A percentile compares a stretch with the other conserved stretches of the same genome.
Evolutionary conservation across 1,140 invertebrate genomes (phyloP).

Genomic region (Geopemphigus sp.): DNA sequence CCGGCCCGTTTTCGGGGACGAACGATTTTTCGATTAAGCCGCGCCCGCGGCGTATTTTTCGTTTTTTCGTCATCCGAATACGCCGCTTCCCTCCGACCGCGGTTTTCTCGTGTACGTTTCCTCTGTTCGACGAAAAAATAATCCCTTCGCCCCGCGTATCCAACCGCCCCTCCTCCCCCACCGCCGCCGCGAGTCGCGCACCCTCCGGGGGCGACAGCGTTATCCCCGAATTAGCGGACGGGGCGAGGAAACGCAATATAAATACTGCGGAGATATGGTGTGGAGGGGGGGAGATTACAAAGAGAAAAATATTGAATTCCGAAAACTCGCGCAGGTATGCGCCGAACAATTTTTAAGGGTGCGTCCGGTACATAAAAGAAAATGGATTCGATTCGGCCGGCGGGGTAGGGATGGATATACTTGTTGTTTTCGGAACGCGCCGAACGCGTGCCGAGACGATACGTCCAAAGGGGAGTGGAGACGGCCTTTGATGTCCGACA

Average conservation of each 20-base stretch:
- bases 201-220: not conserved
- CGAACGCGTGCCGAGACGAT: not conserved
- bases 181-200: not conserved
- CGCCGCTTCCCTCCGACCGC: too few relatives aligned
- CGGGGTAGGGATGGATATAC: constrained; percentile 22
- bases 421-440: constrained; percentile 17
- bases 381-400: constrained; percentile 21
- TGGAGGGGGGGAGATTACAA: not conserved
- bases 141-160: constrained; percentile 2
- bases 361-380: not conserved
- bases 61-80: not conserved
- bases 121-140: not conserved
- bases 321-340: constrained; percentile 5
- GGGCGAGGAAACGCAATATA: constrained; percentile 12
- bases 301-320: constrained; percentile 41
- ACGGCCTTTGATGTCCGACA: constrained; percentile 38
- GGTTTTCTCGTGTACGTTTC: not conserved
- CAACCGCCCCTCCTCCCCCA: too few relatives aligned
- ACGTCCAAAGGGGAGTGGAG: too few relatives aligned
- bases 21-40: constrained; percentile 10
- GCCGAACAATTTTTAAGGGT: constrained; percentile 18
- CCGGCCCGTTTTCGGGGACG: not conserved
- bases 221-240: constrained; percentile 22
- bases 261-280: not conserved
- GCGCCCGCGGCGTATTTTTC: not conserved